Conservation (phyloP, 2,113 vertebrate species). For the Bufo bufo region DNA sequence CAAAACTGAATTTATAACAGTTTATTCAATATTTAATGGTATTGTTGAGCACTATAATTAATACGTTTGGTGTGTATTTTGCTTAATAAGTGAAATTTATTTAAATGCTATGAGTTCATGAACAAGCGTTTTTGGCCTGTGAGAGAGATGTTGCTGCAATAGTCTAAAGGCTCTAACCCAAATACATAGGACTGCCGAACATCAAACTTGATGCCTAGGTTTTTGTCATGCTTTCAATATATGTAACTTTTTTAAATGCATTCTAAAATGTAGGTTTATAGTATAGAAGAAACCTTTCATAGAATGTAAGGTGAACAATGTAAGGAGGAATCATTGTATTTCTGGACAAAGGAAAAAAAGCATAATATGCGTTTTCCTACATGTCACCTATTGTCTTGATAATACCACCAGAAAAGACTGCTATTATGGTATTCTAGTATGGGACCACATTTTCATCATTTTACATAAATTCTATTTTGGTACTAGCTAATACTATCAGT, state of each 20-base stretch:
- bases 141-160: background rate
- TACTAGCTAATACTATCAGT: constrained; percentile 9
- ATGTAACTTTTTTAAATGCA: background rate
- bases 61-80: background rate
- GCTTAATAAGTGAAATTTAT: no score
- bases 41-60: no score
- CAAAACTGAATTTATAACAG: no score
- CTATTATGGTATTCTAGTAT: background rate
- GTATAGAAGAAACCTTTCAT: background rate
- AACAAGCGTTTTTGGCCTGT: background rate
- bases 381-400: background rate
- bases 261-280: background rate
- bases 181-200: background rate
- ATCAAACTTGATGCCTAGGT: background rate
- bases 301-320: background rate
- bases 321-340: background rate
- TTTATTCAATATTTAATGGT: no score
- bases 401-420: background rate
- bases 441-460: constrained; percentile 5
- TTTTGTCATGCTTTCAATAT: background rate
- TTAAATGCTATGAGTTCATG: no score
- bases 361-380: background rate
- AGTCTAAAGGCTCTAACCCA: background rate
- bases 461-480: constrained; percentile 15
- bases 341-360: background rate